Evolutionary conservation across 2,113 vertebrate species (phyloP).

Genomic region (Sinocyclocheilus anshuiensis): DNA sequence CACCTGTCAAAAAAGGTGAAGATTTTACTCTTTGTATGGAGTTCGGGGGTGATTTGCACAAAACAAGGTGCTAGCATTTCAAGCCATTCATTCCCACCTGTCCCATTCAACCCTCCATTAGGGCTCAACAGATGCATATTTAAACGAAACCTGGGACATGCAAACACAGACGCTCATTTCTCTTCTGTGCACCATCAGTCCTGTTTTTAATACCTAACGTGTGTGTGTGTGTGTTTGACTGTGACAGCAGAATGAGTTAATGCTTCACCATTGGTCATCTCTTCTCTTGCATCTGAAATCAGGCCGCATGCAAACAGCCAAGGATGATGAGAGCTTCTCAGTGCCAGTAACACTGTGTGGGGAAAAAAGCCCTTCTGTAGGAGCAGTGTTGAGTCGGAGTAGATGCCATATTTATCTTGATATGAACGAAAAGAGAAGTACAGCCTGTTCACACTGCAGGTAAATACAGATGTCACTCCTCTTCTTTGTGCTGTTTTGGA

Average conservation of each 20-base stretch:
- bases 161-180: neutral
- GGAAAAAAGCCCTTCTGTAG: slow-evolving; percentile 5
- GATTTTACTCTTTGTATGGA: slow-evolving; percentile 84
- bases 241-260: neutral
- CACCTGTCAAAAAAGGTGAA: slow-evolving; percentile 80
- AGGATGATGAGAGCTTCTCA: neutral
- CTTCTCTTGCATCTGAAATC: slow-evolving; percentile 1
- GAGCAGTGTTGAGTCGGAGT: neutral
- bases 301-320: slow-evolving; percentile 23
- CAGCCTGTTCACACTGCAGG: neutral
- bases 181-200: neutral
- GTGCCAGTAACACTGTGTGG: slow-evolving; percentile 38
- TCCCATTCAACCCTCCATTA: slow-evolving; percentile 26
- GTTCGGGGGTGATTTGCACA: slow-evolving; percentile 83
- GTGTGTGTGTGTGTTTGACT: neutral
- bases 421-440: neutral
- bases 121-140: slow-evolving; percentile 15
- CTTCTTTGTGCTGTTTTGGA: neutral
- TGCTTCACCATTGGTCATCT: neutral
- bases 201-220: neutral
- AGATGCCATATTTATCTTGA: slow-evolving; percentile 18
- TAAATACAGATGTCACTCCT: neutral
- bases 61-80: slow-evolving; percentile 83
- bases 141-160: neutral
- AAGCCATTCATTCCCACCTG: slow-evolving; percentile 74